Conservation (phyloP, 2,797 vertebrate species). For the Pyrocephalus nanus region DNA sequence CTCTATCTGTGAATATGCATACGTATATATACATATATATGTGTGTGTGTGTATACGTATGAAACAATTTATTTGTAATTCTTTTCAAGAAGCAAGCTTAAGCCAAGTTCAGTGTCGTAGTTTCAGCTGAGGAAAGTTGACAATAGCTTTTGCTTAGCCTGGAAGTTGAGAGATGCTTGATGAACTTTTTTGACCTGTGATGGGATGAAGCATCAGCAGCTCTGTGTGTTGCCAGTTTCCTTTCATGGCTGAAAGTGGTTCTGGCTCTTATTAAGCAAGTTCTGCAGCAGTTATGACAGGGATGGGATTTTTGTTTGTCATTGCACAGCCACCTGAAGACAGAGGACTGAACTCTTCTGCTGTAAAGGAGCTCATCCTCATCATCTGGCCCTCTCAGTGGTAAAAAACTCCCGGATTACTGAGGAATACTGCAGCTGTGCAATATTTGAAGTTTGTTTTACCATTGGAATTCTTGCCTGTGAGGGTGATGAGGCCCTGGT, state of each 20-base stretch:
- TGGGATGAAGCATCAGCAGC: accelerated
- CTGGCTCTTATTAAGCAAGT: neutral
- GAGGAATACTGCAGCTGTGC: neutral
- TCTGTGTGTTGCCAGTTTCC: neutral
- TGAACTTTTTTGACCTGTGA: neutral
- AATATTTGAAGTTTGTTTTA: neutral
- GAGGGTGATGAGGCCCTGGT: too few species aligned
- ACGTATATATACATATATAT: accelerated
- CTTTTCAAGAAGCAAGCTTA: neutral
- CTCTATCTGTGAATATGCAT: neutral
- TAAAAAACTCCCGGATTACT: neutral
- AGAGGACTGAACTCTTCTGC: neutral
- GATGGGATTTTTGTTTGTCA: neutral
- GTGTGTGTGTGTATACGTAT: neutral
- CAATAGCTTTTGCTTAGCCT: neutral
- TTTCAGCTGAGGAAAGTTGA: neutral
- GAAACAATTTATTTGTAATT: neutral
- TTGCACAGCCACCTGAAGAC: neutral
- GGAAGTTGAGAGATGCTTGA: neutral
- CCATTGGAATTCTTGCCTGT: too few species aligned
- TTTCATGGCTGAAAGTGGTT: neutral
- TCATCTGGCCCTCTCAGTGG: neutral
- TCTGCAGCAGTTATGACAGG: neutral
- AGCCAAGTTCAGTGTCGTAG: neutral
- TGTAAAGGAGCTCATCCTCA: neutral